Base-by-base conservation (phyloP, 2,888 invertebrate genomes). In the Choreutis nemorana region DNA sequence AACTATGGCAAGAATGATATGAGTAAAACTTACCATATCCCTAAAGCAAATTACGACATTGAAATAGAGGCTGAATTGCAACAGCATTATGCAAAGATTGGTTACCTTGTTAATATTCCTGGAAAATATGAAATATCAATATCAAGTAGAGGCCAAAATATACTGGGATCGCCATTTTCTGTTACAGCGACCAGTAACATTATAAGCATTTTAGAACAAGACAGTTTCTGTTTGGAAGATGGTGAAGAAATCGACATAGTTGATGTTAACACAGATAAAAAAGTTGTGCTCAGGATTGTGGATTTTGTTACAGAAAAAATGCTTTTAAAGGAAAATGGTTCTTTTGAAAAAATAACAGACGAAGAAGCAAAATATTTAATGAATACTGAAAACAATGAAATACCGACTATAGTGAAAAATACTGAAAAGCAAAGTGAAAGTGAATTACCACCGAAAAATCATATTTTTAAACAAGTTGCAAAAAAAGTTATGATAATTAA, bases 91-190 rank as follows among this genome's bases (percentile, higher is more conserved):
- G 67, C 68, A 1, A 83, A 75, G 59, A 56, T 85, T 22, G 62
- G 63, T 21, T 85, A 82, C 36, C 54, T 59, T 2, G 81, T 83
- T 1, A 66, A 57, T 24, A 53, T 68, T 35, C 70, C 73, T 44
- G 85, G 85, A 2, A 73, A 75, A 46, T 81, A 84, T 45, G 80
- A 83, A 55, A 64, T 85, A 20, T 80, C 72, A 15, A 67, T 85
- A 23, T 80, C 81, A 9, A 81, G 78, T 30, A 71, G 81, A 49
- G 82, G 83, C 1, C 77, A 78, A 46, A 67, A 73, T 42, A 65
- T 83, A 22, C 72, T 77, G 16, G 84, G 84, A n/a, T 84, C 85
- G 12, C 86, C 86, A 1, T 86, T 78, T 44, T 54, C 54, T 29
- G 64, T 83, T 3, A 78, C 66, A 31, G 75, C 82, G 11, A 59